These are phyloP conservation scores for Cassiopea andromeda DNA, from an alignment of 30 jellyfish, hydroid and myxozoan species.

Conservation along the genomic window DNA sequence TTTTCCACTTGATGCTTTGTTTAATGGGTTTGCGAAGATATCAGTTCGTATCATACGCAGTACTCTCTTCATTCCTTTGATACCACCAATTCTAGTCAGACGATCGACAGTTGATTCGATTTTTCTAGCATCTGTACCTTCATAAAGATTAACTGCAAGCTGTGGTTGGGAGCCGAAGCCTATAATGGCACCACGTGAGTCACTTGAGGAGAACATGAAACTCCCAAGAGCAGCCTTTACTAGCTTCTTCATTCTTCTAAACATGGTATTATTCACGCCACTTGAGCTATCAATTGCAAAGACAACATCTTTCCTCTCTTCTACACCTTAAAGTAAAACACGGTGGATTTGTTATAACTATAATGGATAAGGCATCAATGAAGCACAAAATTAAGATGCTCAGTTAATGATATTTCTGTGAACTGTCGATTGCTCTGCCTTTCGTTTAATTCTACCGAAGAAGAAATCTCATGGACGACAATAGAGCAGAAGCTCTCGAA, in stretches of 20 bases:
- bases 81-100: constrained; percentile 68
- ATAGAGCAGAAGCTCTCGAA: no score
- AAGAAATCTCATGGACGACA: no score
- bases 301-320: constrained; percentile 36
- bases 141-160: background rate
- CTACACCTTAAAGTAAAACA: constrained; percentile 3
- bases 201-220: constrained; percentile 49
- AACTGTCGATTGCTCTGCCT: no score
- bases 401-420: no score
- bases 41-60: constrained; percentile 51
- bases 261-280: constrained; percentile 46
- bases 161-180: constrained; percentile 39
- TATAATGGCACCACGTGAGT: constrained; percentile 47
- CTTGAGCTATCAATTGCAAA: constrained; percentile 82
- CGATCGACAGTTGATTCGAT: constrained; percentile 3
- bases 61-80: constrained; percentile 82
- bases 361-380: no score
- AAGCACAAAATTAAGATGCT: background rate
- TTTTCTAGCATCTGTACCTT: background rate
- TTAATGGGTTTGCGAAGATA: constrained; percentile 8
- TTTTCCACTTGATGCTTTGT: background rate
- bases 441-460: no score
- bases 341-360: background rate
- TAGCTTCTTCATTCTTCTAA: constrained; percentile 48
- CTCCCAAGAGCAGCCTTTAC: constrained; percentile 58